These are phyloP conservation scores for Rhodeus uyekii DNA, from an alignment of 2,797 vertebrate genomes.

Conservation along the genomic window DNA sequence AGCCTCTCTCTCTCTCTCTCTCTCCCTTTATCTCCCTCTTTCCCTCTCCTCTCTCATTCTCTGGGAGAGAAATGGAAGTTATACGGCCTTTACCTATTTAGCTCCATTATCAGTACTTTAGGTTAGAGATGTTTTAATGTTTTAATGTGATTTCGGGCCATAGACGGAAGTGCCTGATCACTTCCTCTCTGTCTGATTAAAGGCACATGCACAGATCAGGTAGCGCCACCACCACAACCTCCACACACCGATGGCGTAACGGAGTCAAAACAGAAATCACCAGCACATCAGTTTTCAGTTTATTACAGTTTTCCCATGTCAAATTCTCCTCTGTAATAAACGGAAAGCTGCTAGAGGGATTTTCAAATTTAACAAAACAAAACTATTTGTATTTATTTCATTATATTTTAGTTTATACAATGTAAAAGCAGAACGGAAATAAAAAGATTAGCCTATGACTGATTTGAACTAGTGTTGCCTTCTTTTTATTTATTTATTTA, in stretches of 20 bases:
- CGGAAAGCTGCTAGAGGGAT: background rate
- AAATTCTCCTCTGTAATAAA: background rate
- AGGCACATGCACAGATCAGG: constrained; percentile 69
- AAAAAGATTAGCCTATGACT: background rate
- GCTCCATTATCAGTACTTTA: constrained; percentile 77
- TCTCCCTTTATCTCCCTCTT: constrained; percentile 33
- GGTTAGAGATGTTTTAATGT: constrained; percentile 75
- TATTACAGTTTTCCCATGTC: background rate
- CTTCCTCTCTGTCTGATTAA: constrained; percentile 70
- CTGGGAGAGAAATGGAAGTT: constrained; percentile 67
- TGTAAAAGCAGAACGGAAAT: background rate
- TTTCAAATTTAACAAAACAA: background rate
- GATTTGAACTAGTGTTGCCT: background rate
- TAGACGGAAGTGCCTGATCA: constrained; percentile 73
- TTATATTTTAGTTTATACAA: no score
- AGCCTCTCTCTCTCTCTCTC: constrained; percentile 47
- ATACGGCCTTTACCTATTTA: constrained; percentile 75
- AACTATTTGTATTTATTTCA: no score
- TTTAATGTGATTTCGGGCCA: constrained; percentile 70
- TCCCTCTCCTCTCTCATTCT: constrained; percentile 10
- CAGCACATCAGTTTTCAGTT: background rate
- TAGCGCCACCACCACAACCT: constrained; percentile 37
- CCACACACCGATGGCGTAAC: background rate
- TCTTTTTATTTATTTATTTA: background rate
- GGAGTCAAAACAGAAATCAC: background rate